Conservation (phyloP, 2,113 vertebrate species). For the Melanostigma gelatinosum region DNA sequence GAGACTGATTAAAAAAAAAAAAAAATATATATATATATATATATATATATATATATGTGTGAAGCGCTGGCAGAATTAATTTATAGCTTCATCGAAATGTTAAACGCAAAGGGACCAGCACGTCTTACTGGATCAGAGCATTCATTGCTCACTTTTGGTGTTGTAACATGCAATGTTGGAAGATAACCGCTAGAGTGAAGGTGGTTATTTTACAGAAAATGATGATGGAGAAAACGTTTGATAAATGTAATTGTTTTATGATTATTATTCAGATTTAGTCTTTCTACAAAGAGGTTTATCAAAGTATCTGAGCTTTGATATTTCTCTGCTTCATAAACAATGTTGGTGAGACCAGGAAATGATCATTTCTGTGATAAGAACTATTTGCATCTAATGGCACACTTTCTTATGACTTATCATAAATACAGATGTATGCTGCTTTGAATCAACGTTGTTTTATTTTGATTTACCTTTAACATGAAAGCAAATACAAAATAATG, state of each 20-base stretch:
- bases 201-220: slow-evolving; percentile 8
- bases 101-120: slow-evolving; percentile 3
- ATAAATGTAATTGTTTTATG: not conserved
- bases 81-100: slow-evolving; percentile 39
- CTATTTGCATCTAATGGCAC: not conserved
- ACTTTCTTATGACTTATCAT: slow-evolving; percentile 7
- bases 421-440: not conserved
- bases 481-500: slow-evolving; percentile 17
- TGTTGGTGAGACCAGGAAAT: not conserved
- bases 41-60: not conserved
- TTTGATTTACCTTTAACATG: not conserved
- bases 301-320: not conserved
- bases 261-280: not conserved
- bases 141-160: slow-evolving; percentile 4
- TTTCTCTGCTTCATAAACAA: not conserved
- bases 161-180: not conserved
- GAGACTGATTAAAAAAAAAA: too few species aligned
- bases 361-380: not conserved
- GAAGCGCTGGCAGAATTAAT: slow-evolving; percentile 24
- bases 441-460: not conserved
- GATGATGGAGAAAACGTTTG: not conserved
- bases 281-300: not conserved
- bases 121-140: slow-evolving; percentile 22
- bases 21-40: too few species aligned
- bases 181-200: not conserved